Base-by-base conservation (phyloP, 2,888 invertebrate species). In the Helobdella robusta region DNA sequence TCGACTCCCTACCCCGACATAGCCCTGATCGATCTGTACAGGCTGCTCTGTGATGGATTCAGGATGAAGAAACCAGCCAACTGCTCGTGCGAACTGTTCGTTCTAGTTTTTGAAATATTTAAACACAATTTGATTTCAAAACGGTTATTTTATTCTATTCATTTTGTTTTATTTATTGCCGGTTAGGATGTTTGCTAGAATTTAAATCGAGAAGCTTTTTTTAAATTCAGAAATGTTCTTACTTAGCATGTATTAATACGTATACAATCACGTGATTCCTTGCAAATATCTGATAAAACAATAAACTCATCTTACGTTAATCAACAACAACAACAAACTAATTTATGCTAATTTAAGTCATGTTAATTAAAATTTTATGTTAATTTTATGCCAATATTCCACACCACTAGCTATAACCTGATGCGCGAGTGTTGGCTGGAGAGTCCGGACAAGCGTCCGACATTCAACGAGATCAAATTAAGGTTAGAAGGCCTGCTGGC, bases 401-500 rank as follows among this genome's bases (percentile, higher is more conserved):
- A 58, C 6, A 58, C 15, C 68, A 71, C 5, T 68, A 78, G 78
- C 64, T 78, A 77, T 69, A 70, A 72, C 65, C 72, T 77, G 18
- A 77, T 78, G 76, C 68, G 72, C 18, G 72, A 73, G 58, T 77
- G 77, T 65, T 78, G 78, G 78, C 71, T 71, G 20, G 77, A 77
- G 35, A 68, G 70, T 34, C 74, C 77, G 0, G 64, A 46, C 23
- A 75, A 77, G 58, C 70, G 78, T 36, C 77, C 76, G 2, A 70
- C 72, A 36, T 78, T 77, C 68, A 73, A 73, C 5, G 72, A 74
- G 35, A 72, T 78, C 6, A 72, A 76, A 32, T 67, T 72, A 18
- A 72, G 73, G 61, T 68, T 77, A 56, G 77, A 77, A 68, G 70
- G 72, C 30, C 71, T 77, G 58, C 70, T 77, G 66, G 67, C 72